A percentile compares a stretch with the other conserved stretches of the same genome.
Evolutionary conservation across 2,113 vertebrate genomes (phyloP).

Genomic region (Podocnemis expansa): DNA sequence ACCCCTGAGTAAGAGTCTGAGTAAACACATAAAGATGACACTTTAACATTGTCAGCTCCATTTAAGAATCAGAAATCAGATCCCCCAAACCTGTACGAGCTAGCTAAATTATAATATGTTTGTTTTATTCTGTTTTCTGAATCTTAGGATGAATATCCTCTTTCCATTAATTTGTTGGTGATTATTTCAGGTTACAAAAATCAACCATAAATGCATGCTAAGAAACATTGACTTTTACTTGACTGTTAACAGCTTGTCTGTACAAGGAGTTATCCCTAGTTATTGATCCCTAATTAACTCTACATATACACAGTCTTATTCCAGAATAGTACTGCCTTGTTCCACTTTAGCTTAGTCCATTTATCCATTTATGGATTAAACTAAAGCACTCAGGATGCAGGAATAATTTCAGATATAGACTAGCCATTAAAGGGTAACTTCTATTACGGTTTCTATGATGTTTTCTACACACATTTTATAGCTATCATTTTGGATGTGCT

Average conservation of each 20-base stretch:
- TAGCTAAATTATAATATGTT: neutral
- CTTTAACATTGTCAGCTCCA: neutral
- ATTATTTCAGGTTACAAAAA: neutral
- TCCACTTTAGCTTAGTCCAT: neutral
- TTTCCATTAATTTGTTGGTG: neutral
- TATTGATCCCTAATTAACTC: neutral
- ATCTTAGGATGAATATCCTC: neutral
- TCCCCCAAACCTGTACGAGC: neutral
- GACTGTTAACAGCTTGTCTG: neutral
- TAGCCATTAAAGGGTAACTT: neutral
- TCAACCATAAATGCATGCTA: neutral
- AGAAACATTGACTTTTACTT: neutral
- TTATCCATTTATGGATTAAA: too few relatives aligned
- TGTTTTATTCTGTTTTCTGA: neutral
- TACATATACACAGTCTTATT: neutral
- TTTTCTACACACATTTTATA: neutral
- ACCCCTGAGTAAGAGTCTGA: neutral
- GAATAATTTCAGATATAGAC: too few relatives aligned
- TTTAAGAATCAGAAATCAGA: neutral
- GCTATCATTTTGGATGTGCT: neutral
- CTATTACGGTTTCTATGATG: neutral
- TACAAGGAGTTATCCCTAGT: neutral
- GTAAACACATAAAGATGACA: neutral
- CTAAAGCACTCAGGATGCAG: too few relatives aligned
- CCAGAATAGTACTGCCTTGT: neutral